Conservation (phyloP, 2,888 invertebrate species). For the Empis livida region DNA sequence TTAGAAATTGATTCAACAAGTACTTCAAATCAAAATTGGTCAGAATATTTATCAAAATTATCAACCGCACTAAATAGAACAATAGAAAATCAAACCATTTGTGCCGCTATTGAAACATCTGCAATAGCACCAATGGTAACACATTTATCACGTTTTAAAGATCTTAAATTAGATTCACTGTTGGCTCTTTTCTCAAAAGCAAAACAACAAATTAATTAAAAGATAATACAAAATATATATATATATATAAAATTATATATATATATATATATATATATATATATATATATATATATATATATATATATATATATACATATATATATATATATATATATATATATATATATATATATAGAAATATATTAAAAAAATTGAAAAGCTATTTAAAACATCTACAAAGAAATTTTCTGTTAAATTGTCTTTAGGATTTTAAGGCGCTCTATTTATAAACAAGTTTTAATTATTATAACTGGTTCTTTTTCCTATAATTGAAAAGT, state of each 20-base stretch:
- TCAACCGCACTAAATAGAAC: slow-evolving; percentile 30
- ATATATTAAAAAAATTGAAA: neutral
- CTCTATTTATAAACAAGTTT: too few species aligned
- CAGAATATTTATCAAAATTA: slow-evolving; percentile 28
- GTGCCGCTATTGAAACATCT: slow-evolving; percentile 33
- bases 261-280: too few species aligned
- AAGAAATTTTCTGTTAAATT: too few species aligned
- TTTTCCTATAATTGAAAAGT: too few species aligned
- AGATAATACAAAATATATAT: slow-evolving; percentile 2
- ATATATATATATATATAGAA: too few species aligned
- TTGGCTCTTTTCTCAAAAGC: slow-evolving; percentile 33
- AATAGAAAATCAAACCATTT: slow-evolving; percentile 32
- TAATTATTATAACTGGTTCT: too few species aligned
- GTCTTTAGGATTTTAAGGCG: too few species aligned
- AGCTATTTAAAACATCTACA: slow-evolving; percentile 6
- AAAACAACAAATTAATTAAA: slow-evolving; percentile 30
- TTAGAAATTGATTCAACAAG: slow-evolving; percentile 19
- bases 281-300: too few species aligned
- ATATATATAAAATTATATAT: too few species aligned
- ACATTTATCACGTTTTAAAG: slow-evolving; percentile 33
- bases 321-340: too few species aligned
- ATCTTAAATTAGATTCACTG: slow-evolving; percentile 32
- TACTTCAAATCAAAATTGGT: slow-evolving; percentile 25
- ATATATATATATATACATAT: too few species aligned
- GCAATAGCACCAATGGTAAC: slow-evolving; percentile 32